Evolutionary conservation across 2,113 vertebrate species (phyloP), one percentile per base, ranked within the genome.

Genomic region (Nematolebias whitei): DNA sequence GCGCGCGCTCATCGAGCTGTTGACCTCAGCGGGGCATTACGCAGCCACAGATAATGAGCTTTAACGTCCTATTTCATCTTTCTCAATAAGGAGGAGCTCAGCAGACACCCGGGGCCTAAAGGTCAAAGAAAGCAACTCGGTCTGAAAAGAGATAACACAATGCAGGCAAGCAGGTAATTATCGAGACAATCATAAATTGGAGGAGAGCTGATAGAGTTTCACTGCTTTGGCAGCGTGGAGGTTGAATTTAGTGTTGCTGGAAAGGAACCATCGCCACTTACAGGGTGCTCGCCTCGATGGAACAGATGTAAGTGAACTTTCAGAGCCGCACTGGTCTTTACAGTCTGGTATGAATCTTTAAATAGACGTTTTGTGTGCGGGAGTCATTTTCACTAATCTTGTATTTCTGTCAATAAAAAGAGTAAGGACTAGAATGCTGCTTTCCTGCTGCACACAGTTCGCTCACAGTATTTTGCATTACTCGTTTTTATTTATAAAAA

Each of bases 131-230:
- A 85, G 86, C 76, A 81, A 73, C 79, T 82, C 76, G 53, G 68
- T 58, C 84, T 80, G 84, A 89, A 88, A 85, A 83, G 79, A 89
- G 29, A 90, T 89, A 82, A 85, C 86, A 85, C 84, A 83, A 86
- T 74, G 74, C 79, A 70, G 82, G 74, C 78, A 59, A 74, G 76
- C 75, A 88, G 68, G 88, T 87, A 87, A 89, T 91, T 89, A 91
- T 89, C 71, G 51, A 77, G 83, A 87, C 85, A 82, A 89, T 89
- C 88, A 84, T 91, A 88, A 88, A 90, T 86, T 64, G 69, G 63
- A 59, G 71, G 49, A 67, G 71, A 80, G 76, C 74, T 68, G n/a
- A 79, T 74, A 66, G 82, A 73, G 71, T 76, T 85, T 76, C 55
- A 74, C 67, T 67, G 16, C 63, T 85, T 78, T 76, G 64, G 71